Evolutionary conservation across 2,113 vertebrate genomes (phyloP), one percentile per base, ranked within the genome.

Genomic region (Aphyosemion australe): DNA sequence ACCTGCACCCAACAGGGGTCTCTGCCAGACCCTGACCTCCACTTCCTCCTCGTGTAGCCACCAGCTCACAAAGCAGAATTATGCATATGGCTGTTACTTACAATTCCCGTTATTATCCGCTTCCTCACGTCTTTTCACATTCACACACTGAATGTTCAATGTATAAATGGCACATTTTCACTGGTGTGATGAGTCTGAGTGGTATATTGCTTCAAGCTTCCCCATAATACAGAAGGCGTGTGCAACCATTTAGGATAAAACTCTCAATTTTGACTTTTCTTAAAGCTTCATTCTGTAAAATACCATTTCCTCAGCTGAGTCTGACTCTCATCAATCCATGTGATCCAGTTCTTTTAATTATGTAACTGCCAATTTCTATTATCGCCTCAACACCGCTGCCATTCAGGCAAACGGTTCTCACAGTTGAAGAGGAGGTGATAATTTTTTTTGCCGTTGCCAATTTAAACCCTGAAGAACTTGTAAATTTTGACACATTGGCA

Each of bases 1-100:
- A 90, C 87, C 87, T 90, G 89, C 82, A 84, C 86, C 76, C 84
- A 85, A 80, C 82, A 86, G 81, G 87, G 84, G 85, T 80, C 80
- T 84, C 75, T 83, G 82, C 82, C 87, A 85, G 84, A 78, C 74
- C 79, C 78, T 84, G 83, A 89, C 87, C 89, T 84, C 86, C 70
- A 79, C 83, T 88, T 84, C 81, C 83, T 85, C 85, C 56, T 67
- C 19, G 41, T 64, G 69, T 72, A 79, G 70, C 53, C 61, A 64
- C 65, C 74, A 73, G 73, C 76, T 69, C 63, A 77, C 65, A 74
- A 51, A 84, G 61, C 80, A 81, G 65, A 80, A 78, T 70, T 63
- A 61, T 83, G 71, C 82, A 84, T 82, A 85, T 83, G 74, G 71
- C 61, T 46, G 54, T 80, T 72, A 61, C 64, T 80, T 62, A 78